Conservation (phyloP, 2,797 vertebrate genomes). For the Periparus ater region DNA sequence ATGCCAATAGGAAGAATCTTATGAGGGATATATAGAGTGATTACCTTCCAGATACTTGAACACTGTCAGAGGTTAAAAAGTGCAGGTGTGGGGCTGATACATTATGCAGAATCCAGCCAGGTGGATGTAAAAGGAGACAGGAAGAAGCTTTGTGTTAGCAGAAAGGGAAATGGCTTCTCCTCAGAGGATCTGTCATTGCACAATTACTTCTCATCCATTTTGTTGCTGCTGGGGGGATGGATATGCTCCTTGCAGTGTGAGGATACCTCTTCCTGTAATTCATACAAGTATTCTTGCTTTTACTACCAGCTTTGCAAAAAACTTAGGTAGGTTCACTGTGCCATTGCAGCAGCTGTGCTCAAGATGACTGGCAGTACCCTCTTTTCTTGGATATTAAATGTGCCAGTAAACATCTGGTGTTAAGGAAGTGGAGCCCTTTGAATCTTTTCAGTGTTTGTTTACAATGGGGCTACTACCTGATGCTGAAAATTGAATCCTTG, state of each 20-base stretch:
- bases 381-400: neutral
- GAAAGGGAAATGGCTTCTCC: neutral
- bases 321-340: neutral
- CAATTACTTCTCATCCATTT: neutral
- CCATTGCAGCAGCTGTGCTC: neutral
- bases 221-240: rapidly evolving
- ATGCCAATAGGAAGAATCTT: neutral
- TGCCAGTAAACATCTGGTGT: neutral
- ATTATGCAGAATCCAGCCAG: neutral
- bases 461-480: neutral
- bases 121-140: neutral
- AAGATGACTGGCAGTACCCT: neutral
- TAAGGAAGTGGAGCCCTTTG: neutral
- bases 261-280: neutral
- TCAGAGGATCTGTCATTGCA: neutral
- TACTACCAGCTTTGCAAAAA: neutral
- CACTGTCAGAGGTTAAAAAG: neutral
- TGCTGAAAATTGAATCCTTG: neutral
- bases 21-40: neutral
- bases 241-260: neutral
- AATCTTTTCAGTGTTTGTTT: neutral
- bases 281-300: neutral
- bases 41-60: neutral
- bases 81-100: neutral
- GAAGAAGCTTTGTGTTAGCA: neutral